A percentile compares a stretch with the other conserved stretches of the same genome.
phyloP scores from a whole-genome alignment of 2,888 invertebrate species.

The Pherbina coryleti region DNA sequence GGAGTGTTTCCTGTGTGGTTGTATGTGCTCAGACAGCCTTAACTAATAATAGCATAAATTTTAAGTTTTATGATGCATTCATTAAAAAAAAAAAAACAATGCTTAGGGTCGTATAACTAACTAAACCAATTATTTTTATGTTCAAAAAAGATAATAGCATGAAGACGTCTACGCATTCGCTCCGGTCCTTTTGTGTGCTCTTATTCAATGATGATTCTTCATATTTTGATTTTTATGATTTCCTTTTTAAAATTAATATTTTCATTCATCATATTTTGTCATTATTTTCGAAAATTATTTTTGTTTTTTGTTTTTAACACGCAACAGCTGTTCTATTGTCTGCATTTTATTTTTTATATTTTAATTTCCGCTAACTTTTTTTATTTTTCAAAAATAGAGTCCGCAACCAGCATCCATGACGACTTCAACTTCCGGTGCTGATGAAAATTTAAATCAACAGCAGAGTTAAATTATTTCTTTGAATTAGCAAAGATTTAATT shows the following conservation, averaged over 20 bases:
- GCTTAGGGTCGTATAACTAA: neutral
- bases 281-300: constrained; percentile 46
- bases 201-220: neutral
- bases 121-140: neutral
- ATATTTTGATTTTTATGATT: constrained; percentile 48
- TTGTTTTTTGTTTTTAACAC: constrained; percentile 33
- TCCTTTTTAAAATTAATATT: constrained; percentile 47
- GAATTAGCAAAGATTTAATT: constrained; percentile 8
- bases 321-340: constrained; percentile 20
- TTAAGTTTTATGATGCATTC: neutral
- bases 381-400: constrained; percentile 73
- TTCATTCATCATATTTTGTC: constrained; percentile 52
- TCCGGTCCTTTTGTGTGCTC: constrained; percentile 19
- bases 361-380: constrained; percentile 43
- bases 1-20: neutral
- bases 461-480: constrained; percentile 62
- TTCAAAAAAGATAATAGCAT: neutral
- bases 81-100: neutral
- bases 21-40: constrained; percentile 6
- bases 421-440: constrained; percentile 75
- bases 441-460: constrained; percentile 80
- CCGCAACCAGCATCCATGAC: constrained; percentile 75
- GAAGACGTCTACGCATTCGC: neutral
- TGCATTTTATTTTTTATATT: constrained; percentile 41
- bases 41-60: neutral